Evolutionary conservation across 2,113 vertebrate genomes (phyloP).

Genomic region (Lagopus muta): DNA sequence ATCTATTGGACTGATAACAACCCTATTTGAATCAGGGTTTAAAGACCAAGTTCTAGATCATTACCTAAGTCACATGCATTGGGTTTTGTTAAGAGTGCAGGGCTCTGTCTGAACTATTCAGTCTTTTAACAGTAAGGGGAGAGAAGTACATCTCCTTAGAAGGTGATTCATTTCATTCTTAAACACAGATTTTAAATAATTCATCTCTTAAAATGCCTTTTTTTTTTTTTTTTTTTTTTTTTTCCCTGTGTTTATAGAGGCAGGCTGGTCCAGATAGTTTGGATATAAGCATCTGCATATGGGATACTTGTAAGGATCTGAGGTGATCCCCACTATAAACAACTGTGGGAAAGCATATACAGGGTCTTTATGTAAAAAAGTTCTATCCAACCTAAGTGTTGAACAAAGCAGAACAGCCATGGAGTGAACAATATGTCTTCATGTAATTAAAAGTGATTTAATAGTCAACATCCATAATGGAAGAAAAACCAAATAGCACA

Average conservation of each 20-base stretch:
- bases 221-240: background rate
- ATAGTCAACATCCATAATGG: background rate
- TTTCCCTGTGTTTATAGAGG: background rate
- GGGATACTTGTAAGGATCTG: background rate
- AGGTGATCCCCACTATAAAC: constrained; percentile 7
- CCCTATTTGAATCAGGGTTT: background rate
- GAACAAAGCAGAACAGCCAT: constrained; percentile 44
- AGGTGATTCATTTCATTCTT: constrained; percentile 19
- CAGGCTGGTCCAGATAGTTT: background rate
- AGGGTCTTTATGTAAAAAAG: constrained; percentile 43
- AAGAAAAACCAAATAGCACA: background rate
- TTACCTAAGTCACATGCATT: background rate
- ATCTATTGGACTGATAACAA: background rate
- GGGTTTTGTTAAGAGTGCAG: background rate
- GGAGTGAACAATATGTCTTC: constrained; percentile 50
- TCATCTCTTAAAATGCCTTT: constrained; percentile 3
- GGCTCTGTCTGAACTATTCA: background rate
- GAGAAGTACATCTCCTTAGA: background rate
- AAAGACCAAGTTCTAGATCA: background rate
- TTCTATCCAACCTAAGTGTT: constrained; percentile 27
- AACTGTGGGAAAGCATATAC: background rate
- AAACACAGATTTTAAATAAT: constrained; percentile 62
- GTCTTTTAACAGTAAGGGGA: constrained; percentile 15
- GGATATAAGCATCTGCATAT: background rate
- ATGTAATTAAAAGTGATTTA: constrained; percentile 59